Conservation (phyloP, 2,797 vertebrate genomes). For the Cryptoblepharus egeriae region DNA sequence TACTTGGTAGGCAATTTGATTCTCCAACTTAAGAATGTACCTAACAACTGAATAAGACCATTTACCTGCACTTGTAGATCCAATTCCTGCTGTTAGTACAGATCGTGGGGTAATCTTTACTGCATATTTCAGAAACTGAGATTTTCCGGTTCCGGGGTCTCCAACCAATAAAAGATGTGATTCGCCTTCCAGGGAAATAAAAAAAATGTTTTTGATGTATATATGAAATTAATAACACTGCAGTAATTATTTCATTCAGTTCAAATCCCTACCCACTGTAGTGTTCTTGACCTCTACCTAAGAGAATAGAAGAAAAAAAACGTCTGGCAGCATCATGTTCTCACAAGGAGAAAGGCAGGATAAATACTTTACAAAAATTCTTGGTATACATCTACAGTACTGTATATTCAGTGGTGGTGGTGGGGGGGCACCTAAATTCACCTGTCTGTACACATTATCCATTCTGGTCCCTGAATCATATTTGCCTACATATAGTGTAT, state of each 20-base stretch:
- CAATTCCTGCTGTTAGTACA: constrained; percentile 94
- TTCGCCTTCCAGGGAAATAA: constrained; percentile 83
- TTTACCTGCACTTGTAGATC: constrained; percentile 95
- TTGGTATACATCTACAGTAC: background rate
- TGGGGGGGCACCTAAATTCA: background rate
- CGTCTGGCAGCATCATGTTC: too few relatives aligned
- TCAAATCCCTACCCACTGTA: background rate
- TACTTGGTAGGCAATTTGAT: background rate
- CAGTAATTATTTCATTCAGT: background rate
- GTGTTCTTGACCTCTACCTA: too few relatives aligned
- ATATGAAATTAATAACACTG: background rate
- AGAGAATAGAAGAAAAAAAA: too few relatives aligned
- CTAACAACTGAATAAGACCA: background rate
- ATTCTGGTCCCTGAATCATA: background rate
- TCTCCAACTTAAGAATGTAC: background rate
- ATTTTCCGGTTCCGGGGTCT: constrained; percentile 96
- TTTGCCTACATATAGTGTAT: background rate
- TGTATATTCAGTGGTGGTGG: background rate
- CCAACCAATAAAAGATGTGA: constrained; percentile 95
- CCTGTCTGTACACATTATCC: background rate
- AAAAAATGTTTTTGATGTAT: background rate
- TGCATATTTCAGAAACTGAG: constrained; percentile 96
- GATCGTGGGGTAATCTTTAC: constrained; percentile 93
- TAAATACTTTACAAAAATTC: too few relatives aligned
- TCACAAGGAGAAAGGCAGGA: too few relatives aligned